Percentiles rank a stretch among this genome's conserved stretches.
phyloP scores from a whole-genome alignment of 2,797 vertebrate genomes.

The Ctenopoma kingsleyae region DNA sequence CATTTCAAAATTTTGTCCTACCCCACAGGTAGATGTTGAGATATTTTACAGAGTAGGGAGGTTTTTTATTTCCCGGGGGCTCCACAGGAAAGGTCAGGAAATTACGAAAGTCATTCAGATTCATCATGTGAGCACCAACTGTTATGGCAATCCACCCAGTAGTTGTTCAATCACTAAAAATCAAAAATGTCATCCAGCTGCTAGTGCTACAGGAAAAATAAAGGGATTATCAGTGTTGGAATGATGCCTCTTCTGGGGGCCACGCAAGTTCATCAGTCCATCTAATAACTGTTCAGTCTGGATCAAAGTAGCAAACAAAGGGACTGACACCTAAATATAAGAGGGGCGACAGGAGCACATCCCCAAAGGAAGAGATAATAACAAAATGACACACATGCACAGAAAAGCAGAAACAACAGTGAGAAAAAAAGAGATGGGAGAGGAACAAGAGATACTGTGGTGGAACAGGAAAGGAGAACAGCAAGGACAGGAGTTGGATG shows the following conservation, averaged over 20 bases:
- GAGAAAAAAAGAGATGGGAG: background rate
- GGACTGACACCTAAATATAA: background rate
- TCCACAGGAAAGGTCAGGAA: background rate
- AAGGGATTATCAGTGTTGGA: background rate
- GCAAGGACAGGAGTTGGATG: constrained; percentile 1
- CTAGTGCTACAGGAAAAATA: no score
- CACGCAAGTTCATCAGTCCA: background rate
- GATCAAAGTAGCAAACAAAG: background rate
- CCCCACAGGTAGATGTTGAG: no score
- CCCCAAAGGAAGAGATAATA: background rate
- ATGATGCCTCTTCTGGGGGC: background rate
- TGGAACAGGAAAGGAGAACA: constrained; percentile 7
- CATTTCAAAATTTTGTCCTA: no score
- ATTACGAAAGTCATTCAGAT: background rate
- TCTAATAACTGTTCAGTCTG: background rate
- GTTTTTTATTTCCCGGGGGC: no score
- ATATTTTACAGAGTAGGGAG: no score
- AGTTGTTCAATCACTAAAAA: no score
- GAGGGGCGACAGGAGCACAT: background rate
- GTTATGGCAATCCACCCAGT: no score
- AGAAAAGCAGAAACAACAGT: background rate
- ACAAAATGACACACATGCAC: constrained; percentile 11
- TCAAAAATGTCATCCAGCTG: no score
- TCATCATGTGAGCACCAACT: no score
- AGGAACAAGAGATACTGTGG: background rate